Evolutionary conservation across 2,888 invertebrate genomes (phyloP).

Genomic region (Rapana venosa): DNA sequence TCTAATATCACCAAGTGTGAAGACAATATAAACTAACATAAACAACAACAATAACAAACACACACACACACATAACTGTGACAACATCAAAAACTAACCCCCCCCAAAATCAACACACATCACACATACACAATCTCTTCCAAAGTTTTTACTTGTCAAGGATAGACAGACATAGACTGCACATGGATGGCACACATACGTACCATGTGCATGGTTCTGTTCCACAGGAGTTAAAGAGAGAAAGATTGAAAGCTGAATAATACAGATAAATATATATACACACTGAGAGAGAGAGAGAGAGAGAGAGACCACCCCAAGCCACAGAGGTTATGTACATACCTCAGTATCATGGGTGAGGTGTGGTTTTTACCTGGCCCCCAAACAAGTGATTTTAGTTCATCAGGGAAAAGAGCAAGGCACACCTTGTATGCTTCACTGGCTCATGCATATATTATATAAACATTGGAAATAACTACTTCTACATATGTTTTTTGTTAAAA

Average conservation of each 20-base stretch:
- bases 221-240: constrained; percentile 2
- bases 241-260: neutral
- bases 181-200: neutral
- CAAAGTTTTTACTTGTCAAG: constrained; percentile 30
- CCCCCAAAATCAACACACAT: constrained; percentile 6
- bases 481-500: no score
- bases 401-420: neutral
- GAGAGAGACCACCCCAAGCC: neutral
- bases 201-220: neutral
- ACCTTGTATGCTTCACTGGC: neutral
- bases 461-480: neutral
- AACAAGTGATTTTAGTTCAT: neutral
- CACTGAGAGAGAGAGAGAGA: neutral
- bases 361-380: neutral
- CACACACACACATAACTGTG: constrained; percentile 14
- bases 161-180: neutral
- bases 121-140: neutral
- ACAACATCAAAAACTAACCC: no score
- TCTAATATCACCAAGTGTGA: no score
- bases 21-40: no score
- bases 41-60: no score
- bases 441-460: neutral
- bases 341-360: neutral
- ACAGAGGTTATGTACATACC: neutral
- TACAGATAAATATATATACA: neutral